Percentiles rank a stretch among this genome's conserved stretches.
Evolutionary conservation across 2,888 invertebrate species (phyloP).

Genomic region (Cryptus viduatorius): DNA sequence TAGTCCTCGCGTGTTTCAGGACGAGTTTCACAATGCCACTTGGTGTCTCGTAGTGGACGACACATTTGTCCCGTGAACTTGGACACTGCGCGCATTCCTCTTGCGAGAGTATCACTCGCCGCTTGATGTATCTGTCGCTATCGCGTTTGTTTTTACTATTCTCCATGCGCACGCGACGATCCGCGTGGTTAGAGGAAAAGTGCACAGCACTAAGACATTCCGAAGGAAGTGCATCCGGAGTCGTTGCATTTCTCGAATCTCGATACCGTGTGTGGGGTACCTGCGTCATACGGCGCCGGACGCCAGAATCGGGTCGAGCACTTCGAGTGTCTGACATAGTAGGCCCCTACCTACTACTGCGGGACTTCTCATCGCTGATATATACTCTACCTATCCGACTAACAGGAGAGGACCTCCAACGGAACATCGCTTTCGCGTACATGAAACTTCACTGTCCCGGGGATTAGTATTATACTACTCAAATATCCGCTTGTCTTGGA

Average conservation of each 20-base stretch:
- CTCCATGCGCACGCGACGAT: background rate
- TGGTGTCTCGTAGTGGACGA: background rate
- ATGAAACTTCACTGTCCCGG: background rate
- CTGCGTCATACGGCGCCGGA: conserved; percentile 29
- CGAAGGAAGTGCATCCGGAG: conserved; percentile 68
- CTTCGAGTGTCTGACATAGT: conserved; percentile 63
- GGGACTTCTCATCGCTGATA: conserved; percentile 11
- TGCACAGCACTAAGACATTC: conserved; percentile 18
- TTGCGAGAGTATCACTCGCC: conserved; percentile 47
- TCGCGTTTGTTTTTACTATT: conserved; percentile 10
- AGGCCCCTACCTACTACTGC: conserved; percentile 51
- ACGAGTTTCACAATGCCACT: conserved; percentile 53
- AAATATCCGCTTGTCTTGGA: conserved; percentile 40
- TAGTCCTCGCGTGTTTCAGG: conserved; percentile 56
- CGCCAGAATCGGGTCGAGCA: conserved; percentile 71
- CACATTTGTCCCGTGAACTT: conserved; percentile 55
- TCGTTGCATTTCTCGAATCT: conserved; percentile 37
- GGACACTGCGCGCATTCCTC: conserved; percentile 21
- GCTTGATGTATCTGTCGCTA: background rate
- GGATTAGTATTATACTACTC: conserved; percentile 34
- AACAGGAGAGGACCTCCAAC: conserved; percentile 24
- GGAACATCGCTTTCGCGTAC: conserved; percentile 68
- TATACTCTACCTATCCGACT: background rate
- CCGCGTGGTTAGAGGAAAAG: conserved; percentile 26
- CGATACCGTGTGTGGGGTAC: conserved; percentile 15